A percentile compares a stretch with the other conserved stretches of the same genome.
These are phyloP conservation scores for Dolomedes plantarius DNA, from an alignment of 2,888 invertebrate genomes.

Conservation along the genomic window DNA sequence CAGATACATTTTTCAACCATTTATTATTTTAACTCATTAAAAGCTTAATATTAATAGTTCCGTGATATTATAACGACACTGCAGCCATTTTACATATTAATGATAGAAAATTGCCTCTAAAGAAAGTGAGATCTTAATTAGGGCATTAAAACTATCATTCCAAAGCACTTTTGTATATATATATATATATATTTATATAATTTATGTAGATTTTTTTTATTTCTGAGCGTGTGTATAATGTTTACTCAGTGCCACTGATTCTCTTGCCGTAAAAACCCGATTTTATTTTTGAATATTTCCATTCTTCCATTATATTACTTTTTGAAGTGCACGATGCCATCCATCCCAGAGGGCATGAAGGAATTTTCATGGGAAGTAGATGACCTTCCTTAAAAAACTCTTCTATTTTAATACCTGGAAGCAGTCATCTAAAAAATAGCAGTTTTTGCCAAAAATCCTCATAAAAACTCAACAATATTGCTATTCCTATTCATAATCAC, in stretches of 20 bases:
- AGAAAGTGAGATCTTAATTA: too few species aligned
- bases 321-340: neutral
- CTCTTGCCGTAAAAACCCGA: neutral
- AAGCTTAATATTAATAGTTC: too few species aligned
- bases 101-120: too few species aligned
- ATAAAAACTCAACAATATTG: slow-evolving; percentile 48
- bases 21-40: too few species aligned
- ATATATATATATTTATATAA: too few species aligned
- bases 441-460: neutral
- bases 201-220: too few species aligned
- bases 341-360: neutral
- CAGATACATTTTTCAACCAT: too few species aligned
- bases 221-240: too few species aligned
- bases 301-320: neutral
- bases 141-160: too few species aligned
- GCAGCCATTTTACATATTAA: too few species aligned
- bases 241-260: neutral
- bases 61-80: too few species aligned
- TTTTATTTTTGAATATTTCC: neutral
- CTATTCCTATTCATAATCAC: slow-evolving; percentile 59
- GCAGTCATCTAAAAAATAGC: neutral
- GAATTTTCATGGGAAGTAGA: neutral
- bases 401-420: neutral
- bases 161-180: too few species aligned
- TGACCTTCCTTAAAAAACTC: neutral